Base-by-base conservation (phyloP, 2,888 invertebrate species). In the Atherix ibis region DNA sequence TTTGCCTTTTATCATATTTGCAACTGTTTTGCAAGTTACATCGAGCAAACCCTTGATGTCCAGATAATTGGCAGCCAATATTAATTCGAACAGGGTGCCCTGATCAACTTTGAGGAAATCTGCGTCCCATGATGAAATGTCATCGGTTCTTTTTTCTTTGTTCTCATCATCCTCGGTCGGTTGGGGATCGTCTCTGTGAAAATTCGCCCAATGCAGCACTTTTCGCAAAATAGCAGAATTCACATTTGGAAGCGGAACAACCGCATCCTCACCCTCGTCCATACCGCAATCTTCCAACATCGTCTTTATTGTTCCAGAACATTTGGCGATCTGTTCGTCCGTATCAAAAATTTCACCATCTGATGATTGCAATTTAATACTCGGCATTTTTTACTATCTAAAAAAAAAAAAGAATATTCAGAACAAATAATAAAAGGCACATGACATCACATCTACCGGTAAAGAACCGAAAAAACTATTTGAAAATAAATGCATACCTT, bases 41-140 rank as follows among this genome's bases (percentile, higher is more conserved):
- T 97, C 95, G 49, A 97, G 63, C 37, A 98, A 67, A 2, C 94
- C 89, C 56, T 89, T 85, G 43, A 95, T 95, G 52, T 95, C 94
- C 50, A 97, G 67, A 57, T 95, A 97, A 62, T 97, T 95, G 6
- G 95, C 94, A 31, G 95, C 94, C 66, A 97, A 64, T 50, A 97
- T 95, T 27, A 97, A 65, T 64, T 95, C 95, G 57, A 94, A 95
- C 10, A 97, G 65, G 2, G 94, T 95, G 39, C 89, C 92, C 58
- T 95, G 94, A 58, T 95, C 94, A 19, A 97, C 95, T 70, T 98
- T 98, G 6, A 99, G 65, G 53, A 98, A 98, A 58, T 98, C 97
- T 0, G 92, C 89, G 66, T 98, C 98, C 98, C 98, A 98, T 0
- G 91, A 89, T 16, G 88, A 88, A 46, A 98, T 98, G 54, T 98